Evolutionary conservation across 2,888 invertebrate genomes (phyloP).

Genomic region (Tuta absoluta): DNA sequence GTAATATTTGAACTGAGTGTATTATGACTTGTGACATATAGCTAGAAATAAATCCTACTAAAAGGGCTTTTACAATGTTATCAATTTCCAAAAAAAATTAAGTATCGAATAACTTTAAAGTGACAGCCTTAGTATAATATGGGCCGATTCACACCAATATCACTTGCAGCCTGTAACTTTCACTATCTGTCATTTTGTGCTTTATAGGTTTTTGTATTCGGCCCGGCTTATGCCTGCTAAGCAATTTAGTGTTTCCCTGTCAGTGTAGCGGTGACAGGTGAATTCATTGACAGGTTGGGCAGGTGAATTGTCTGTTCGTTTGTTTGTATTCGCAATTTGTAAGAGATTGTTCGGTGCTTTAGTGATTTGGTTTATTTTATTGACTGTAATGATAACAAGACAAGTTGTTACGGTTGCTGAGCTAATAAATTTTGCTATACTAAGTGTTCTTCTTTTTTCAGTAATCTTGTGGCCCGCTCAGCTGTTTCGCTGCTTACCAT

Average conservation of each 20-base stretch:
- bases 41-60: too few species aligned
- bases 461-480: too few species aligned
- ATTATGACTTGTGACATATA: too few species aligned
- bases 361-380: not conserved
- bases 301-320: slow-evolving; percentile 3
- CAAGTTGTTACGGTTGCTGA: too few species aligned
- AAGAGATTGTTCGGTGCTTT: not conserved
- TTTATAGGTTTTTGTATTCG: slow-evolving; percentile 23
- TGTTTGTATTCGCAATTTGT: slow-evolving; percentile 10
- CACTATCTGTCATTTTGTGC: slow-evolving; percentile 21
- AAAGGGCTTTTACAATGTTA: too few species aligned
- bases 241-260: slow-evolving; percentile 7
- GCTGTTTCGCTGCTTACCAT: too few species aligned
- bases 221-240: not conserved
- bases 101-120: not conserved
- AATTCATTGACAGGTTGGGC: not conserved
- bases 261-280: slow-evolving; percentile 6
- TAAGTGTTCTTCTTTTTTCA: too few species aligned
- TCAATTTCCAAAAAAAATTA: too few species aligned
- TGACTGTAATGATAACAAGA: not conserved
- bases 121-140: not conserved
- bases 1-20: too few species aligned
- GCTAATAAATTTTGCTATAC: too few species aligned
- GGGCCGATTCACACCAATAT: slow-evolving; percentile 4
- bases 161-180: slow-evolving; percentile 9